Percentiles rank a stretch among this genome's conserved stretches.
phyloP scores from a whole-genome alignment of 1,140 invertebrate species.

The Apis mellifera region DNA sequence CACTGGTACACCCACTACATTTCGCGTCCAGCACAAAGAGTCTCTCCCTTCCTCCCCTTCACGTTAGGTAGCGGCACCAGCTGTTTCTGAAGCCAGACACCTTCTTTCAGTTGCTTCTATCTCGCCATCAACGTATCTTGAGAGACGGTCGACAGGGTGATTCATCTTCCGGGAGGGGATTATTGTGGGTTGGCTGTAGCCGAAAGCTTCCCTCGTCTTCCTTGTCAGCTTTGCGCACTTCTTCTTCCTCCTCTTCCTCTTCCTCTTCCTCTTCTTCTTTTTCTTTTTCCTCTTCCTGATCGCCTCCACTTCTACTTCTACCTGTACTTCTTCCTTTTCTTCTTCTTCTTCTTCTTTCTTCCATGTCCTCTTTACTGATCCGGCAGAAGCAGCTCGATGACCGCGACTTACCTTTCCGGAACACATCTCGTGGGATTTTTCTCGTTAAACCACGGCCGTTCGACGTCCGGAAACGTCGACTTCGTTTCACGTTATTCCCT shows the following conservation, averaged over 20 bases:
- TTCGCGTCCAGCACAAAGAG: slow-evolving; percentile 10
- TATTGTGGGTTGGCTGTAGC: slow-evolving; percentile 64
- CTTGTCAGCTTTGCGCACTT: slow-evolving; percentile 38
- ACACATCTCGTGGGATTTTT: background rate
- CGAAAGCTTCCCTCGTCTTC: slow-evolving; percentile 33
- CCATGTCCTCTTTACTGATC: slow-evolving; percentile 16
- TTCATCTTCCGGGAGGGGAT: slow-evolving; percentile 71
- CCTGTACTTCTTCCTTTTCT: background rate
- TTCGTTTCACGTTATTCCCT: slow-evolving; percentile 2
- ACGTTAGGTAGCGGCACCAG: slow-evolving; percentile 18
- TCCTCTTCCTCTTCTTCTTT: background rate
- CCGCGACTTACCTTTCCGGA: background rate
- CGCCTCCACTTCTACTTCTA: background rate
- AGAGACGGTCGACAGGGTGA: slow-evolving; percentile 65
- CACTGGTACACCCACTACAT: background rate
- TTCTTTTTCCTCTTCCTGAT: background rate
- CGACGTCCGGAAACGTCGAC: slow-evolving; percentile 6
- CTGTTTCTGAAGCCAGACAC: slow-evolving; percentile 39
- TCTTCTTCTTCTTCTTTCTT: background rate
- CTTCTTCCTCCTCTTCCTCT: slow-evolving; percentile 21
- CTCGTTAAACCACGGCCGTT: slow-evolving; percentile 36
- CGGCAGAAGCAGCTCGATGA: slow-evolving; percentile 12
- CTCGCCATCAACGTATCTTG: slow-evolving; percentile 54
- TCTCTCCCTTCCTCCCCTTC: too few relatives aligned
- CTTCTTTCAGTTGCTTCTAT: slow-evolving; percentile 60